Conservation (phyloP, 2,113 vertebrate species). For the Podarcis muralis region DNA sequence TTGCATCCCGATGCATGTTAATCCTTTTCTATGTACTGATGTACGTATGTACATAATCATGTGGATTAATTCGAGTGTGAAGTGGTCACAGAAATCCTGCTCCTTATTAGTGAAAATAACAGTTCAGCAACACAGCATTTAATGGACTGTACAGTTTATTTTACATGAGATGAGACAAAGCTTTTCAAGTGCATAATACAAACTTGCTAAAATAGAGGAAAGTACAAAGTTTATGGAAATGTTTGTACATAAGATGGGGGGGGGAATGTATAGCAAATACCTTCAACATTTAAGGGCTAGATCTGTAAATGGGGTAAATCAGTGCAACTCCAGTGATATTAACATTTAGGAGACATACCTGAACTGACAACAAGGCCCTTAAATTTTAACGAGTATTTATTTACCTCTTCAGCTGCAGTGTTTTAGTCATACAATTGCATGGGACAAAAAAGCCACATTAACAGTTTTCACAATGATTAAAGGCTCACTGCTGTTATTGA, state of each 20-base stretch:
- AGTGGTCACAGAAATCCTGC: neutral
- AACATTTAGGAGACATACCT: conserved; percentile 49
- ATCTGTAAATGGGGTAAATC: conserved; percentile 59
- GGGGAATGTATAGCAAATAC: conserved; percentile 69
- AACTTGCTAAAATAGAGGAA: conserved; percentile 61
- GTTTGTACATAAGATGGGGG: conserved; percentile 67
- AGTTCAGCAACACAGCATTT: conserved; percentile 35
- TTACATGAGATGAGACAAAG: conserved; percentile 72
- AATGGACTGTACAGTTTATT: conserved; percentile 76
- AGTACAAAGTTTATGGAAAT: conserved; percentile 73
- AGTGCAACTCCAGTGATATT: conserved; percentile 47
- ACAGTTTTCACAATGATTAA: conserved; percentile 51
- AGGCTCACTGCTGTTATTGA: conserved; percentile 68
- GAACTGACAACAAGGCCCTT: conserved; percentile 60
- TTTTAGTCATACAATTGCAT: conserved; percentile 67
- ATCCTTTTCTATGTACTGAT: neutral
- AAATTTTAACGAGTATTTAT: conserved; percentile 71
- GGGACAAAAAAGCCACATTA: conserved; percentile 34
- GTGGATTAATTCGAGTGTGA: neutral
- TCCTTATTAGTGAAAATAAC: conserved; percentile 32
- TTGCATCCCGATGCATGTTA: neutral
- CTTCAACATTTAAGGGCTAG: conserved; percentile 69
- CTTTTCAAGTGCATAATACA: conserved; percentile 68
- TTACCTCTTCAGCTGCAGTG: conserved; percentile 65
- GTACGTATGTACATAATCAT: neutral